Evolutionary conservation across 2,113 vertebrate genomes (phyloP).

Genomic region (Pangasianodon hypophthalmus): DNA sequence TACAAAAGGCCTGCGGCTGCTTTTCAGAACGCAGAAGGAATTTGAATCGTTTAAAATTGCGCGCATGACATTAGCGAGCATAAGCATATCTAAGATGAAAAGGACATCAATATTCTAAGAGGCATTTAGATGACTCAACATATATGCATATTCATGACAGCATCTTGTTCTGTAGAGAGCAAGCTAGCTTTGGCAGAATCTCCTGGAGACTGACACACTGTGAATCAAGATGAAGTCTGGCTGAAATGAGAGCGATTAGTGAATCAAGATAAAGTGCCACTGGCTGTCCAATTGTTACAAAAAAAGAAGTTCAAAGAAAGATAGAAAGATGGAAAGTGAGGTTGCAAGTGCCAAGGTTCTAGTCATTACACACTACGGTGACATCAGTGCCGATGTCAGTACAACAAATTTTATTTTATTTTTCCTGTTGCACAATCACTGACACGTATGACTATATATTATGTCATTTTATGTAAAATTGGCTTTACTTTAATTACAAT

Average conservation of each 20-base stretch:
- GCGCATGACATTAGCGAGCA: background rate
- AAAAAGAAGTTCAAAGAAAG: background rate
- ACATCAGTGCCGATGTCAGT: background rate
- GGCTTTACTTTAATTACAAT: background rate
- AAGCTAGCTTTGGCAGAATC: conserved; percentile 60
- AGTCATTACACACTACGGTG: background rate
- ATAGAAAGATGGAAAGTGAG: background rate
- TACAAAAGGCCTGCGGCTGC: background rate
- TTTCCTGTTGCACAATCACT: background rate
- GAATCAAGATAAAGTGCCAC: conserved; percentile 57
- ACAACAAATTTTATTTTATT: background rate
- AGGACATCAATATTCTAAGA: conserved; percentile 12
- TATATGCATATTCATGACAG: conserved; percentile 62
- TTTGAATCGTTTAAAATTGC: background rate
- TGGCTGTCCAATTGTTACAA: background rate
- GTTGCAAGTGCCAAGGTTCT: background rate
- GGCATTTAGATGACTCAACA: conserved; percentile 2
- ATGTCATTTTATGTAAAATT: background rate
- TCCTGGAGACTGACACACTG: conserved; percentile 60
- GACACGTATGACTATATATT: background rate
- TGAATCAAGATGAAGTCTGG: conserved; percentile 59
- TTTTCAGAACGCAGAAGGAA: conserved; percentile 2
- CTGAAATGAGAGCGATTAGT: conserved; percentile 69
- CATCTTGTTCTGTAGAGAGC: conserved; percentile 57
- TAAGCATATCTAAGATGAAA: conserved; percentile 24